Evolutionary conservation across 2,888 invertebrate species (phyloP).

Genomic region (Cephus nigrinus): DNA sequence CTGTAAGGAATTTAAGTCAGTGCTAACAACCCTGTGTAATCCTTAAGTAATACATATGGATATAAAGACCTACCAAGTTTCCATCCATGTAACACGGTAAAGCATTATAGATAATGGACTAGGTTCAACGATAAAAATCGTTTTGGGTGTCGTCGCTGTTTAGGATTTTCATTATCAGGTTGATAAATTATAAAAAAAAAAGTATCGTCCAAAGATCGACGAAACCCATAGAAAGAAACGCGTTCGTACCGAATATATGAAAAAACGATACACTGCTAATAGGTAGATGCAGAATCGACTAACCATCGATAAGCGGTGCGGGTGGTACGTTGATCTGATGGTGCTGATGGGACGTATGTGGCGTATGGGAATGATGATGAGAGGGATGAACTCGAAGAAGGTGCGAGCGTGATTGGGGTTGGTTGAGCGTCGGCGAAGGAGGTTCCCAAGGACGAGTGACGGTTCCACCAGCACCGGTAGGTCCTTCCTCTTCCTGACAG

Average conservation of each 20-base stretch:
- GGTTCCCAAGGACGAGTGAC: constrained; percentile 62
- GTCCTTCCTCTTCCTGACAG: constrained; percentile 54
- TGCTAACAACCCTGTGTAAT: not conserved
- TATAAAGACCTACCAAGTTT: not conserved
- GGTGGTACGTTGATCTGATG: constrained; percentile 49
- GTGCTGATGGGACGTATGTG: constrained; percentile 52
- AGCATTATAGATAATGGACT: not conserved
- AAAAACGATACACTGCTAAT: not conserved
- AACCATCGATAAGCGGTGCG: constrained; percentile 56
- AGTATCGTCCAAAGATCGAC: not conserved
- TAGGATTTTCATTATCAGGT: not conserved
- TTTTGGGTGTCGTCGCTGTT: not conserved
- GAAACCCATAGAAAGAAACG: not conserved
- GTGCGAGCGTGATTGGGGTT: constrained; percentile 52
- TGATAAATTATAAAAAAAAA: not conserved
- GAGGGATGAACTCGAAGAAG: constrained; percentile 51
- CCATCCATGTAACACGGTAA: not conserved
- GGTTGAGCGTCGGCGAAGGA: constrained; percentile 55
- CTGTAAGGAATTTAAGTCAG: not conserved
- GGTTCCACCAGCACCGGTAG: constrained; percentile 36
- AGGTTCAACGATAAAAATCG: not conserved
- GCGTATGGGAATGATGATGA: constrained; percentile 46
- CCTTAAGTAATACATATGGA: not conserved
- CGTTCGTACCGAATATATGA: not conserved
- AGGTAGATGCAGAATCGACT: constrained; percentile 20